Percentiles rank a stretch among this genome's conserved stretches.
These are phyloP conservation scores for Parauchenoglanis punctatus DNA, from an alignment of 2,797 vertebrate genomes.

Conservation along the genomic window DNA sequence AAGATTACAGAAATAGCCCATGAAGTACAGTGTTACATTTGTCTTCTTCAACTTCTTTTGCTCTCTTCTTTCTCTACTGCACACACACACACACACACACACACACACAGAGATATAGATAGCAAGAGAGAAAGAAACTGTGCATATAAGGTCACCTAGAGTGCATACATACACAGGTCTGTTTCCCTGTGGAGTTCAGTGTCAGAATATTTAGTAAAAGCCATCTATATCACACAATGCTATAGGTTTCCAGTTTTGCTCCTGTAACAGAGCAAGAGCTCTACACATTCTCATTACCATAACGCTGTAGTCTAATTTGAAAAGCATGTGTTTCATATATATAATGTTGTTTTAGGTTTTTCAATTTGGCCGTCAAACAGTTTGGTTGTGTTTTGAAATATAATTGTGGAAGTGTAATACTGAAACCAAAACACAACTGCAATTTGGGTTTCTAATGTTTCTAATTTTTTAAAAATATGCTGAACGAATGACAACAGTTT, in stretches of 20 bases:
- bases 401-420: constrained; percentile 63
- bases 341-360: constrained; percentile 82
- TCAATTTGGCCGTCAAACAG: constrained; percentile 67
- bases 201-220: constrained; percentile 74
- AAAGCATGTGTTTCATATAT: constrained; percentile 82
- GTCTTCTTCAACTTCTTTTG: constrained; percentile 21
- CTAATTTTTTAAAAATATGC: constrained; percentile 67
- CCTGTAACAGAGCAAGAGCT: constrained; percentile 69
- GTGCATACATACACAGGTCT: constrained; percentile 74
- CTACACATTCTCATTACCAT: constrained; percentile 76
- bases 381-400: constrained; percentile 72
- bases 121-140: constrained; percentile 3
- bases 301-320: constrained; percentile 75
- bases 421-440: constrained; percentile 68
- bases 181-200: constrained; percentile 73
- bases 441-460: constrained; percentile 69
- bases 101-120: background rate
- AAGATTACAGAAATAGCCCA: constrained; percentile 22
- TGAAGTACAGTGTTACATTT: constrained; percentile 24
- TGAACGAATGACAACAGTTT: constrained; percentile 75
- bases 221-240: constrained; percentile 63
- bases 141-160: constrained; percentile 78
- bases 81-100: constrained; percentile 15
- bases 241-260: constrained; percentile 45
- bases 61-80: background rate